Evolutionary conservation across 1,140 invertebrate genomes (phyloP).

Genomic region (Psilanteris sp.): DNA sequence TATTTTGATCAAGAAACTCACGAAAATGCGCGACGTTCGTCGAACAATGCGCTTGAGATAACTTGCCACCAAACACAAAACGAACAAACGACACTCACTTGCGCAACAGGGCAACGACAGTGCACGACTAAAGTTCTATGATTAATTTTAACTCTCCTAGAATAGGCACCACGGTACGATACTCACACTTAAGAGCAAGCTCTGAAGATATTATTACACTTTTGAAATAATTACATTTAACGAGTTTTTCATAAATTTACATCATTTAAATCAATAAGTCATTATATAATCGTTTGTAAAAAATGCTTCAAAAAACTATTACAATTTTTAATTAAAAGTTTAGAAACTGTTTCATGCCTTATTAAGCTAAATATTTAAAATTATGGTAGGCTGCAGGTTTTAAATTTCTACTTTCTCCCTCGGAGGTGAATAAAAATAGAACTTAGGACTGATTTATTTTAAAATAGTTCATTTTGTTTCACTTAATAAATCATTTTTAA

Average conservation of each 20-base stretch:
- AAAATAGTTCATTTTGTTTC: too few species aligned
- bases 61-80: conserved; percentile 50
- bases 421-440: too few species aligned
- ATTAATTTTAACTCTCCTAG: conserved; percentile 59
- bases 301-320: too few species aligned
- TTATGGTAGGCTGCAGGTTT: too few species aligned
- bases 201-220: conserved; percentile 37
- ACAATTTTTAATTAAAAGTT: too few species aligned
- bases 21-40: conserved; percentile 31
- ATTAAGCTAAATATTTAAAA: too few species aligned
- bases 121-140: conserved; percentile 39
- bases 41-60: conserved; percentile 51
- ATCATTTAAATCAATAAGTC: conserved; percentile 10
- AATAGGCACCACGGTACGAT: conserved; percentile 34
- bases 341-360: too few species aligned
- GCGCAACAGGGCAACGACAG: conserved; percentile 60
- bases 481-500: too few species aligned
- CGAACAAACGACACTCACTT: conserved; percentile 45
- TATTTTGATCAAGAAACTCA: conserved; percentile 25
- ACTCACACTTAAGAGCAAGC: conserved; percentile 1
- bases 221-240: conserved; percentile 37
- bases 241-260: conserved; percentile 16
- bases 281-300: conserved; percentile 5
- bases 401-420: too few species aligned
- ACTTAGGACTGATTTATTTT: too few species aligned